These are phyloP conservation scores for Cephus rjabovi DNA, from an alignment of 2,888 invertebrate species.

Conservation along the genomic window DNA sequence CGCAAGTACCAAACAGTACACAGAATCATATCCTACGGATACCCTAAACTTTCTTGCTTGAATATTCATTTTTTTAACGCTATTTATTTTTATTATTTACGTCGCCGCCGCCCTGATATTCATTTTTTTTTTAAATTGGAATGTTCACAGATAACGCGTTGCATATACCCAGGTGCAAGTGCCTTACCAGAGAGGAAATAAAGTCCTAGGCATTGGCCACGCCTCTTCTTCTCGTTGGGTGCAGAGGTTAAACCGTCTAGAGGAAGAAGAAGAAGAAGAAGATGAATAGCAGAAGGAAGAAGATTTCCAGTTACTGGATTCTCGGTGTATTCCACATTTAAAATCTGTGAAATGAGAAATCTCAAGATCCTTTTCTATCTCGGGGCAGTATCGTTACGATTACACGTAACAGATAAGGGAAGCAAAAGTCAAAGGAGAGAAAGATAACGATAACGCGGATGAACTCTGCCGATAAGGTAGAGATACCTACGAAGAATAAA, in stretches of 20 bases:
- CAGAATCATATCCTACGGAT: background rate
- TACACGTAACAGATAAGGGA: background rate
- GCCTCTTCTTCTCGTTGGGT: conserved; percentile 9
- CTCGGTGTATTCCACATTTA: background rate
- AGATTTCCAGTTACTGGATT: conserved; percentile 17
- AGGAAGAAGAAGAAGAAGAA: background rate
- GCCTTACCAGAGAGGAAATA: conserved; percentile 10
- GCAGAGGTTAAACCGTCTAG: conserved; percentile 19
- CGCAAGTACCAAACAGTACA: background rate
- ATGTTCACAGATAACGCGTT: background rate
- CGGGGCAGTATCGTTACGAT: background rate
- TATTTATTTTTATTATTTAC: background rate
- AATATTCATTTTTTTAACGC: background rate
- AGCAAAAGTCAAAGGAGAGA: background rate
- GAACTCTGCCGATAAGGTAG: background rate
- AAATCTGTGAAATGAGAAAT: background rate
- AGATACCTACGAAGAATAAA: background rate
- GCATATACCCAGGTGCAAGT: background rate
- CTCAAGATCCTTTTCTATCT: background rate
- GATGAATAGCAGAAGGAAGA: background rate
- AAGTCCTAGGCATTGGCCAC: conserved; percentile 18
- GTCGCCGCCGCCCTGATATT: background rate
- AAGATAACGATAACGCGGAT: background rate
- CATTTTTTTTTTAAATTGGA: background rate
- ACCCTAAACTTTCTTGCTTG: background rate